A percentile compares a stretch with the other conserved stretches of the same genome.
phyloP scores from a whole-genome alignment of 2,797 vertebrate species.

The Helostoma temminkii region DNA sequence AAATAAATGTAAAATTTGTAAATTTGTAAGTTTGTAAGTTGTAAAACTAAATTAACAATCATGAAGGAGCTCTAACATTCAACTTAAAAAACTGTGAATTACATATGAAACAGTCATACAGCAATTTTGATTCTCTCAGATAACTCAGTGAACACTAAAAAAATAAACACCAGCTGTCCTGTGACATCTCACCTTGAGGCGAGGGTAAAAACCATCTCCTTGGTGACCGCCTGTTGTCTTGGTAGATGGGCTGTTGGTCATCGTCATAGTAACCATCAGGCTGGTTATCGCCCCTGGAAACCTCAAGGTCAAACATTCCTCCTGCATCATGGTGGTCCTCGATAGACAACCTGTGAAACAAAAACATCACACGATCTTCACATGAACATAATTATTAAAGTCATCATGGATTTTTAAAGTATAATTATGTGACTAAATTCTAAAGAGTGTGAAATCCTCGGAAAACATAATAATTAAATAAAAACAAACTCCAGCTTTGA shows the following conservation, averaged over 20 bases:
- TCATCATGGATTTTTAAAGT: too few relatives aligned
- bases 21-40: too few relatives aligned
- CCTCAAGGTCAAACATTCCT: constrained; percentile 83
- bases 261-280: constrained; percentile 88
- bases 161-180: not conserved
- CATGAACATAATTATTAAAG: too few relatives aligned
- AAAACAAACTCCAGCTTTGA: not conserved
- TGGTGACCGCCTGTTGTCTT: constrained; percentile 87
- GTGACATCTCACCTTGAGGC: constrained; percentile 85
- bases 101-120: not conserved
- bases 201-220: constrained; percentile 91
- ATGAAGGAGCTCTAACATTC: too few relatives aligned
- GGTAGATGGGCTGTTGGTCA: constrained; percentile 87
- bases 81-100: too few relatives aligned
- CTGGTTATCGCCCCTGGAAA: constrained; percentile 84
- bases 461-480: not conserved
- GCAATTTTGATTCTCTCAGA: not conserved
- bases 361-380: not conserved
- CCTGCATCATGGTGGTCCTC: constrained; percentile 79
- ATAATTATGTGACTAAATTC: too few relatives aligned
- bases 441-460: too few relatives aligned
- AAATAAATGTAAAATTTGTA: too few relatives aligned
- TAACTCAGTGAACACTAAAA: not conserved
- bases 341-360: constrained; percentile 78
- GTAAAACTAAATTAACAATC: too few relatives aligned